A percentile compares a stretch with the other conserved stretches of the same genome.
Evolutionary conservation across 2,888 invertebrate genomes (phyloP).

Genomic region (Phortica magna): DNA sequence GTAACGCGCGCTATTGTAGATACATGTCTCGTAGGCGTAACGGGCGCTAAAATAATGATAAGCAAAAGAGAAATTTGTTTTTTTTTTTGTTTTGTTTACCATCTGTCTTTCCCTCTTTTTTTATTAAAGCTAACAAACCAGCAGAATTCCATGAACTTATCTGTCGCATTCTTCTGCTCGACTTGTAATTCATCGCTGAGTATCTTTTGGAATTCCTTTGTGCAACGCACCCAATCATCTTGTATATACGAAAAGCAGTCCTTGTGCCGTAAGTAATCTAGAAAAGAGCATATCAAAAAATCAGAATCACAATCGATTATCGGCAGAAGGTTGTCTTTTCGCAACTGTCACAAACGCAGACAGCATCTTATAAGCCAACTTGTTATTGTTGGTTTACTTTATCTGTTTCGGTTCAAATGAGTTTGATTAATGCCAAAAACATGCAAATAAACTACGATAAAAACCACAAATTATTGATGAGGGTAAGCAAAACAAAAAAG

Average conservation of each 20-base stretch:
- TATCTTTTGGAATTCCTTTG: slow-evolving; percentile 72
- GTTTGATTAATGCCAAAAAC: no score
- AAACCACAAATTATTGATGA: no score
- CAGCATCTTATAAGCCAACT: no score
- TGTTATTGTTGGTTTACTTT: no score
- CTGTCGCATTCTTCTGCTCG: slow-evolving; percentile 66
- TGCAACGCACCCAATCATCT: slow-evolving; percentile 76
- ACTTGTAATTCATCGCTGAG: slow-evolving; percentile 73
- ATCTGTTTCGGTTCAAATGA: no score
- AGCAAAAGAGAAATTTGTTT: slow-evolving; percentile 1
- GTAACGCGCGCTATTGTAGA: slow-evolving; percentile 76
- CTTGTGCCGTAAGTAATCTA: slow-evolving; percentile 76
- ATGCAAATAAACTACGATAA: no score
- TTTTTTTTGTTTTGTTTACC: background rate
- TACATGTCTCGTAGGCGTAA: slow-evolving; percentile 77
- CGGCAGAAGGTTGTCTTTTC: background rate
- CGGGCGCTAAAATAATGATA: slow-evolving; percentile 67
- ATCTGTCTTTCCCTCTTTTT: background rate
- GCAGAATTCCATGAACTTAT: slow-evolving; percentile 77
- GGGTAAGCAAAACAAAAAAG: no score
- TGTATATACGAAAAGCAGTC: slow-evolving; percentile 76
- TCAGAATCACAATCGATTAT: slow-evolving; percentile 28
- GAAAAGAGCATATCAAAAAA: slow-evolving; percentile 39
- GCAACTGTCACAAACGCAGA: background rate
- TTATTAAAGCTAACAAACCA: slow-evolving; percentile 66